Evolutionary conservation across 2,113 vertebrate species (phyloP).

Genomic region (Hydrolagus affinis): DNA sequence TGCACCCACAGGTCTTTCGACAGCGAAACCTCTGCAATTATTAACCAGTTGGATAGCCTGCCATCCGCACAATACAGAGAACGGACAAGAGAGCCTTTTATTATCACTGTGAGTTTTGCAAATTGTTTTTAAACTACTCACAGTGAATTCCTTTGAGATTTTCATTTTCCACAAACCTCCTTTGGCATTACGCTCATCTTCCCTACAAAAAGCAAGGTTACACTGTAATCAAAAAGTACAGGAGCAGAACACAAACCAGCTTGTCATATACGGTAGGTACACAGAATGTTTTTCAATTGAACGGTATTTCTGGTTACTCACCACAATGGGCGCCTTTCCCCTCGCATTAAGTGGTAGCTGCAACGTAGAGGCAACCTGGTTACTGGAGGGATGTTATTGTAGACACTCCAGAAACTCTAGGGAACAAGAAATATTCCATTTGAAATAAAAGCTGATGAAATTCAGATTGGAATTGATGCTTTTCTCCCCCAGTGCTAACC

Average conservation of each 20-base stretch:
- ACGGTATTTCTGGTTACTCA: slow-evolving; percentile 43
- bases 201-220: slow-evolving; percentile 58
- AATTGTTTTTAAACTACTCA: slow-evolving; percentile 46
- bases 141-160: slow-evolving; percentile 82
- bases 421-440: not conserved
- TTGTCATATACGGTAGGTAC: too few relatives aligned
- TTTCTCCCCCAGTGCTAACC: not conserved
- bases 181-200: slow-evolving; percentile 93
- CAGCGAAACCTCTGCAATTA: too few relatives aligned
- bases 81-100: too few relatives aligned
- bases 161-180: slow-evolving; percentile 95
- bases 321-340: slow-evolving; percentile 84
- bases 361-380: slow-evolving; percentile 73
- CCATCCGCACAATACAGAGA: too few relatives aligned
- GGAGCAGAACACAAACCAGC: slow-evolving; percentile 33
- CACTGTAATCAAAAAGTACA: slow-evolving; percentile 35
- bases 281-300: not conserved
- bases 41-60: too few relatives aligned
- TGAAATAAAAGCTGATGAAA: not conserved
- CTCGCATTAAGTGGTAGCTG: slow-evolving; percentile 91
- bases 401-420: slow-evolving; percentile 94
- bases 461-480: not conserved
- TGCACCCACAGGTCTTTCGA: too few relatives aligned
- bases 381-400: slow-evolving; percentile 89
- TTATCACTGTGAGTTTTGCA: too few relatives aligned